A percentile compares a stretch with the other conserved stretches of the same genome.
Evolutionary conservation across 2,113 vertebrate genomes (phyloP).

Genomic region (Ctenomys sociabilis): DNA sequence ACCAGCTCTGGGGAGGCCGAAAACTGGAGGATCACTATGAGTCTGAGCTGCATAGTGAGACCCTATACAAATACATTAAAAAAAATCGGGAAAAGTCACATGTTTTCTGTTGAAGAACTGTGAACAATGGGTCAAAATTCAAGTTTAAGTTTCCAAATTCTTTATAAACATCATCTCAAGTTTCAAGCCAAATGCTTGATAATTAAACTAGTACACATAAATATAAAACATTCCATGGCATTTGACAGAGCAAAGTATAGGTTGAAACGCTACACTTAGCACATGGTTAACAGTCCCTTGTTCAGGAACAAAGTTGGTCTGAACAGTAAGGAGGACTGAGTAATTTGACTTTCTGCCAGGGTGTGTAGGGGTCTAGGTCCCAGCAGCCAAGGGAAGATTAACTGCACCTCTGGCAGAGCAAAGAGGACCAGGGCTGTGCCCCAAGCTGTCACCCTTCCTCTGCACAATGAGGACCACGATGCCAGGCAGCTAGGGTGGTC

Average conservation of each 20-base stretch:
- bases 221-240: background rate
- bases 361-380: background rate
- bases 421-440: fast-evolving
- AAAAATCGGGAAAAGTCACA: background rate
- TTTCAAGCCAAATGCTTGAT: background rate
- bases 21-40: too few relatives aligned
- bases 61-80: too few relatives aligned
- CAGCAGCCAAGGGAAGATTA: fast-evolving
- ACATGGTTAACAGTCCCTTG: background rate
- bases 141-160: background rate
- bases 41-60: too few relatives aligned
- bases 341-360: background rate
- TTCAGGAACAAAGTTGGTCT: background rate
- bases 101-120: background rate
- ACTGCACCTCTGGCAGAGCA: background rate
- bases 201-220: background rate
- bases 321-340: background rate
- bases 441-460: background rate
- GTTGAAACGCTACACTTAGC: background rate
- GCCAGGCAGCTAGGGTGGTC: too few relatives aligned
- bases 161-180: background rate
- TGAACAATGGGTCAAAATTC: background rate
- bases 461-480: fast-evolving
- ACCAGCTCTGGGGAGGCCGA: too few relatives aligned
- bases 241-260: background rate